Evolutionary conservation across 2,888 invertebrate genomes (phyloP).

Genomic region (Gandaritis pyraliata): DNA sequence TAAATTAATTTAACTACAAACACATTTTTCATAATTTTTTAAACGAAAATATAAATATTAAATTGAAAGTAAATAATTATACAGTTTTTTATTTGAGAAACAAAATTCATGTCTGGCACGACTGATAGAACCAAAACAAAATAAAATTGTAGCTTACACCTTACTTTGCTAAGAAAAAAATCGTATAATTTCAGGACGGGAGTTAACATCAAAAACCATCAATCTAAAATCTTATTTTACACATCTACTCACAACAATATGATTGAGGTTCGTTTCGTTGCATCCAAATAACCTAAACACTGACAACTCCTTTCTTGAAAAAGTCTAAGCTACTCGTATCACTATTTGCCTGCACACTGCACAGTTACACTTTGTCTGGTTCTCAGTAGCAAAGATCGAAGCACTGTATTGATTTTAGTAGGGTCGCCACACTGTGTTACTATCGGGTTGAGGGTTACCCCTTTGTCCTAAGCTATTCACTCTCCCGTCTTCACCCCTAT

Average conservation of each 20-base stretch:
- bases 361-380: constrained; percentile 9
- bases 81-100: background rate
- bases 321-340: constrained; percentile 31
- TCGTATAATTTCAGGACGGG: constrained; percentile 80
- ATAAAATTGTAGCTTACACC: constrained; percentile 8
- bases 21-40: constrained; percentile 6
- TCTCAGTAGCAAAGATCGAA: constrained; percentile 46
- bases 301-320: constrained; percentile 51
- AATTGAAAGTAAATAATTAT: background rate
- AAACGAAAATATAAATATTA: constrained; percentile 2
- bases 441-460: constrained; percentile 86
- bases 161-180: constrained; percentile 44
- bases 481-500: constrained; percentile 83
- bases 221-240: constrained; percentile 50
- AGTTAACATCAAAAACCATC: constrained; percentile 63
- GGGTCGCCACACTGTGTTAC: constrained; percentile 91
- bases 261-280: constrained; percentile 67
- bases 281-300: constrained; percentile 45
- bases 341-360: constrained; percentile 21
- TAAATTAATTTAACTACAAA: constrained; percentile 26
- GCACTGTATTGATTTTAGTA: constrained; percentile 80
- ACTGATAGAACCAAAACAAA: background rate
- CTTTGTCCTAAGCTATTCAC: constrained; percentile 82
- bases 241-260: constrained; percentile 52
- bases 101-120: too few relatives aligned